Evolutionary conservation across 2,113 vertebrate species (phyloP), one percentile per base, ranked within the genome.

Genomic region (Nothobranchius kuhntae): DNA sequence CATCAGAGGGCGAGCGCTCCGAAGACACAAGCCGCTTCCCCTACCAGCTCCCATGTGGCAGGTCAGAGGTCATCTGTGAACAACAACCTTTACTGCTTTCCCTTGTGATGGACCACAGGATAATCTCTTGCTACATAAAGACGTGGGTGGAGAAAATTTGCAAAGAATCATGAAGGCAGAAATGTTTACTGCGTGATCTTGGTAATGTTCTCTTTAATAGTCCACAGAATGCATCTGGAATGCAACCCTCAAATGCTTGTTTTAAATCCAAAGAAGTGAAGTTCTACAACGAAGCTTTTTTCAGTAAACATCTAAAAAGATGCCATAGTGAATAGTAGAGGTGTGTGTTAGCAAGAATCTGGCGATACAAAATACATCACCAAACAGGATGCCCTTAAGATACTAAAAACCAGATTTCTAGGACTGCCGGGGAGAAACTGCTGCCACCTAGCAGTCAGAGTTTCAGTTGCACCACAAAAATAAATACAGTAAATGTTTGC

Each of bases 1-100:
- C 85, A 89, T 92, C 91, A 88, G 88, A 93, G 88, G 87, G 77
- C 88, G 86, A 79, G 75, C 69, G 66, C 86, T 87, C 88, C 85
- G 79, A 82, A 82, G 82, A 77, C 74, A 81, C 71, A 72, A 68
- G 42, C 80, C 66, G 53, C 77, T 69, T 77, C 76, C 38, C 83
- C 77, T 68, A 71, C 78, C 82, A 85, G 85, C 75, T 91, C 75
- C 80, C 70, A 54, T 77, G 77, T 87, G 68, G 87, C 68, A 68
- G 89, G 87, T 87, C 86, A 87, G 61, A 70, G 90, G 87, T 90
- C 82, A 84, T 80, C 54, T 80, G 87, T 87, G 84, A 89, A 89
- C 89, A 88, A 89, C 81, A 42, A 78, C 69, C 78, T 88, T 80
- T 74, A 61, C 83, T 81, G 79, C 80, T 82, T 83, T 51, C 73